phyloP scores from a whole-genome alignment of 1,140 invertebrate species.

The Pteromalus puparum region DNA sequence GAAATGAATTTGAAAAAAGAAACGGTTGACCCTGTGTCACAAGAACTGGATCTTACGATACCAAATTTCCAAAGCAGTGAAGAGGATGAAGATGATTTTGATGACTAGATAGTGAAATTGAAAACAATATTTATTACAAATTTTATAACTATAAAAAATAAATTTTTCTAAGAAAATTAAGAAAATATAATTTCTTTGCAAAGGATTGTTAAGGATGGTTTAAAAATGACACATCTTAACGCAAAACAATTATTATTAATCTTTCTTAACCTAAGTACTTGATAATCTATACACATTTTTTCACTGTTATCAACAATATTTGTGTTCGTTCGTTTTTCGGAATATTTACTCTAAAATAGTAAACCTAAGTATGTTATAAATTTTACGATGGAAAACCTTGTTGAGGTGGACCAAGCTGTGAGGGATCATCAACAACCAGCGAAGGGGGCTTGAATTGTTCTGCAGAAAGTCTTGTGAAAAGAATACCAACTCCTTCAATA shows the following conservation, averaged over 20 bases:
- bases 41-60: slow-evolving; percentile 55
- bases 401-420: slow-evolving; percentile 75
- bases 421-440: slow-evolving; percentile 81
- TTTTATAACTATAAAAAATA: slow-evolving; percentile 39
- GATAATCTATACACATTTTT: slow-evolving; percentile 60
- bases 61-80: slow-evolving; percentile 55
- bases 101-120: slow-evolving; percentile 51
- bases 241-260: slow-evolving; percentile 58
- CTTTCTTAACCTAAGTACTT: slow-evolving; percentile 56
- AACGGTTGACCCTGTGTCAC: background rate
- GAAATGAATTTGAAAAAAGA: slow-evolving; percentile 31
- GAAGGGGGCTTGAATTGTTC: slow-evolving; percentile 92
- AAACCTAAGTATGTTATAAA: slow-evolving; percentile 54
- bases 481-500: slow-evolving; percentile 97
- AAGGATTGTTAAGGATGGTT: slow-evolving; percentile 16
- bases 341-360: slow-evolving; percentile 56
- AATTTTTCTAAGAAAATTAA: slow-evolving; percentile 35
- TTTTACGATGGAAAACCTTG: slow-evolving; percentile 63
- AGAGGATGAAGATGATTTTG: slow-evolving; percentile 65
- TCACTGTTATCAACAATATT: background rate
- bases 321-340: slow-evolving; percentile 38
- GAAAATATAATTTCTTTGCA: slow-evolving; percentile 29
- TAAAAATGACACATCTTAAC: slow-evolving; percentile 50
- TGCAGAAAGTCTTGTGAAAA: slow-evolving; percentile 91
- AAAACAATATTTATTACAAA: slow-evolving; percentile 18